Conservation (phyloP, 2,888 invertebrate species). For the Tetheella fluctuosa region DNA sequence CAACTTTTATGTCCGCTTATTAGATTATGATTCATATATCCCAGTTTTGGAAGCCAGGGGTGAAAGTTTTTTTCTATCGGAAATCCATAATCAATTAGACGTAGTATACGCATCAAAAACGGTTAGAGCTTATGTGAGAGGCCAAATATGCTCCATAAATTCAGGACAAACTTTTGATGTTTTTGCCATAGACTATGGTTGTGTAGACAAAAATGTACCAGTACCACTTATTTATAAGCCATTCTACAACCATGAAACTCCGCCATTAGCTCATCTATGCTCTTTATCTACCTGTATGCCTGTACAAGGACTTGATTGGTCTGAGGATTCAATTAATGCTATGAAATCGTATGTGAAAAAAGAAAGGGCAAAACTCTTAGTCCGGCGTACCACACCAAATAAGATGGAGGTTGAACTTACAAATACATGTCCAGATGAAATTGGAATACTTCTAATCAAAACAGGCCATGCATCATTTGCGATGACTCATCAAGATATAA, state of each 20-base stretch:
- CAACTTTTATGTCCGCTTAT: neutral
- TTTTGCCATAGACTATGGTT: constrained; percentile 7
- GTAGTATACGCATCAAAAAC: constrained; percentile 3
- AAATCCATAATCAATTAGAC: neutral
- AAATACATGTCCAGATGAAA: constrained; percentile 8
- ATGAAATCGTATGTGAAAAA: neutral
- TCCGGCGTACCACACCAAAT: neutral
- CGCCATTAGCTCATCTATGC: neutral
- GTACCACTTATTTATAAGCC: neutral
- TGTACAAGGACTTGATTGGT: neutral
- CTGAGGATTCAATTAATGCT: constrained; percentile 7
- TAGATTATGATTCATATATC: neutral
- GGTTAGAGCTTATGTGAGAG: neutral
- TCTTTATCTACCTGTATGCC: neutral
- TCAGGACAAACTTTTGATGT: neutral
- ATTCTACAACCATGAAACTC: neutral
- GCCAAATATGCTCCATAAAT: neutral
- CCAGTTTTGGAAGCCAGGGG: neutral
- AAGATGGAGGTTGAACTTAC: neutral
- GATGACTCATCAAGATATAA: neutral
- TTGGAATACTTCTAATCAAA: neutral
- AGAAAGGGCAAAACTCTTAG: neutral
- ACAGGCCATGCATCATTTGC: constrained; percentile 1
- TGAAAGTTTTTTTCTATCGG: neutral
- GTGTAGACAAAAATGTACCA: neutral